These are phyloP conservation scores for Chionoecetes opilio DNA, from an alignment of 1,140 invertebrate genomes.

Conservation along the genomic window DNA sequence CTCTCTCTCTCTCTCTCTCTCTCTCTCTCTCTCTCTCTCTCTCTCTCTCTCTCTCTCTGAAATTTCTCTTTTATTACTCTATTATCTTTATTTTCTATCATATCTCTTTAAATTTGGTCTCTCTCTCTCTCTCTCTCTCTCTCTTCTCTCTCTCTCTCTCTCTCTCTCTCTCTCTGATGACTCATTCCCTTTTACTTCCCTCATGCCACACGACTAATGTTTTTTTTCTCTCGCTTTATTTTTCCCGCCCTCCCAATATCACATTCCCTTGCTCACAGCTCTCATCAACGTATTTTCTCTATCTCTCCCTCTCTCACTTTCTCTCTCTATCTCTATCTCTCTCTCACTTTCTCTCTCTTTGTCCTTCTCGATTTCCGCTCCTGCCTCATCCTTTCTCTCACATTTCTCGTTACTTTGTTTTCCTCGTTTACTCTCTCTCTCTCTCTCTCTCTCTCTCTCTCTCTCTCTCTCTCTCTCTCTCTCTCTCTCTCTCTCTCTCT, in stretches of 20 bases:
- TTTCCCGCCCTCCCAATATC: neutral
- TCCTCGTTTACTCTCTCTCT: too few species aligned
- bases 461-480: too few species aligned
- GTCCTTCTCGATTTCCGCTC: too few species aligned
- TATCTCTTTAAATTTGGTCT: neutral
- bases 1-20: neutral
- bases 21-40: neutral
- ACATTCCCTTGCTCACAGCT: neutral
- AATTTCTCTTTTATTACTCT: neutral
- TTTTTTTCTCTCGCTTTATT: too few species aligned
- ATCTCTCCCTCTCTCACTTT: neutral
- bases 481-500: too few species aligned
- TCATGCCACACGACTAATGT: too few species aligned
- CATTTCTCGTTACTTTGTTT: too few species aligned
- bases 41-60: neutral
- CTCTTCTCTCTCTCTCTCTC: too few species aligned
- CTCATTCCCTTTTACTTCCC: neutral
- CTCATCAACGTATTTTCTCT: neutral
- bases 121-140: neutral
- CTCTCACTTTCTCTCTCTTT: neutral
- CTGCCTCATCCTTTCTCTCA: too few species aligned
- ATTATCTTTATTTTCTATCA: neutral
- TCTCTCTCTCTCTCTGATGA: too few species aligned
- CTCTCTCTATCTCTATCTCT: neutral
- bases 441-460: too few species aligned